A percentile compares a stretch with the other conserved stretches of the same genome.
These are phyloP conservation scores for Anoncus sp. DNA, from an alignment of 2,888 invertebrate species.

Conservation along the genomic window DNA sequence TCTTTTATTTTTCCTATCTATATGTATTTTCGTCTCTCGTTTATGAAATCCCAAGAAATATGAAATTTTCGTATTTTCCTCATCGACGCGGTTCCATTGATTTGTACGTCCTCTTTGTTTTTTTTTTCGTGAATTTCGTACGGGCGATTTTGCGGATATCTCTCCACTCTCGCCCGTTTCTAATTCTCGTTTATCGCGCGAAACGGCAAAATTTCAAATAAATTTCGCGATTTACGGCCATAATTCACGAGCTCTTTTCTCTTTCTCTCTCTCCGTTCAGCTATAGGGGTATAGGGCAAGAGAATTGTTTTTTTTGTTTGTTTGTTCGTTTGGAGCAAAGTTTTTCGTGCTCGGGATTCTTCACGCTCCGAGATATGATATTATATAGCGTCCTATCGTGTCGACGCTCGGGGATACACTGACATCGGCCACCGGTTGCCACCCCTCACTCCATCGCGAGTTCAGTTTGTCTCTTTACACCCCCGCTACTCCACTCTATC, in stretches of 20 bases:
- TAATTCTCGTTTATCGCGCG: slow-evolving; percentile 37
- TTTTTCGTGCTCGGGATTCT: background rate
- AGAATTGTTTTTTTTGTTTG: no score
- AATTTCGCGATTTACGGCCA: slow-evolving; percentile 20
- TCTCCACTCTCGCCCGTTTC: slow-evolving; percentile 47
- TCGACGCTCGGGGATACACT: slow-evolving; percentile 76
- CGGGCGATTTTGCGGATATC: slow-evolving; percentile 37
- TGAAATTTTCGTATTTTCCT: background rate
- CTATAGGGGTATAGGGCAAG: no score
- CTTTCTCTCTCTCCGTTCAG: no score
- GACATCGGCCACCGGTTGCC: slow-evolving; percentile 69
- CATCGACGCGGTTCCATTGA: slow-evolving; percentile 7
- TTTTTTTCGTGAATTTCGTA: background rate
- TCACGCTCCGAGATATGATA: background rate
- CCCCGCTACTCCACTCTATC: slow-evolving; percentile 9
- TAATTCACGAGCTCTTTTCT: slow-evolving; percentile 4
- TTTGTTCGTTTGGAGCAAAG: background rate
- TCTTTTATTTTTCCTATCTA: background rate
- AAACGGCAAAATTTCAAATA: slow-evolving; percentile 10
- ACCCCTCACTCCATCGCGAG: slow-evolving; percentile 56
- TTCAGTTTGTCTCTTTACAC: background rate
- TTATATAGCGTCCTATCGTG: slow-evolving; percentile 53
- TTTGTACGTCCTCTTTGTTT: background rate
- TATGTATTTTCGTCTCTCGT: slow-evolving; percentile 13
- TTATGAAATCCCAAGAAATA: background rate